Conservation (phyloP, 2,888 invertebrate species). For the Drosophila picticornis region DNA sequence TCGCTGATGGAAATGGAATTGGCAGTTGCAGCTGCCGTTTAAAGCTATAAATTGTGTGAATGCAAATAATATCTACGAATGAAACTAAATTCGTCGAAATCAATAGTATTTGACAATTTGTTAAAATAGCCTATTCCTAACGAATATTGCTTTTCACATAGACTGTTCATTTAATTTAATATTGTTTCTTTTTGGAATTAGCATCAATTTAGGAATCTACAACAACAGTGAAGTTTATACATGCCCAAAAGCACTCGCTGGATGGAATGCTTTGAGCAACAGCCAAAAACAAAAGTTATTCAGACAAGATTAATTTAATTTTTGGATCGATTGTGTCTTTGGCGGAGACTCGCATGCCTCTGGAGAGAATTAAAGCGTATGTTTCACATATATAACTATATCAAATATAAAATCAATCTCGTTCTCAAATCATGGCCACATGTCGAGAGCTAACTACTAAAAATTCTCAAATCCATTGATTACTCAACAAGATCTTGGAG, state of each 20-base stretch:
- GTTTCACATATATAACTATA: neutral
- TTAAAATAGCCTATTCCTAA: neutral
- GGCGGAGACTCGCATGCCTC: neutral
- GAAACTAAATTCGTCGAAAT: neutral
- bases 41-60: conserved; percentile 7
- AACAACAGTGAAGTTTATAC: no score
- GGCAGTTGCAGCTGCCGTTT: conserved; percentile 13
- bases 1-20: conserved; percentile 29
- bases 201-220: neutral
- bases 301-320: neutral
- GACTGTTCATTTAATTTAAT: neutral
- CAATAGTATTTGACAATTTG: neutral
- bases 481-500: no score
- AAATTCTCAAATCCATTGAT: no score
- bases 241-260: neutral
- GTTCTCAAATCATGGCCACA: neutral
- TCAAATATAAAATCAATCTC: neutral
- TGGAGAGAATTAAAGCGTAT: neutral
- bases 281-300: neutral
- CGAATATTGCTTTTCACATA: neutral
- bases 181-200: neutral
- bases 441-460: neutral
- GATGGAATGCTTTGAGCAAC: neutral
- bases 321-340: neutral
- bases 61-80: neutral